Conservation (phyloP, 1,140 invertebrate species). For the Atta colombica region DNA sequence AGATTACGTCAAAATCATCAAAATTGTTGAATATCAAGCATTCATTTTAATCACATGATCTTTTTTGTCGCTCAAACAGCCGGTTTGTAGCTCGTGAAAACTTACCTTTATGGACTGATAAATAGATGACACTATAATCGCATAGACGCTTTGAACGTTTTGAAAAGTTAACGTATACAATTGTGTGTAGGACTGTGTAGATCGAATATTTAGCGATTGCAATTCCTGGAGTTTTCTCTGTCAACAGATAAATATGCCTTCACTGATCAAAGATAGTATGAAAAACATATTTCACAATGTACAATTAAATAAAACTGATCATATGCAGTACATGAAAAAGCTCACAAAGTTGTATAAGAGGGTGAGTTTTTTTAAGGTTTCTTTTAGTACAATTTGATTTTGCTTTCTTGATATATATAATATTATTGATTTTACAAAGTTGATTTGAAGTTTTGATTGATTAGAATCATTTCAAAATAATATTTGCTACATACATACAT, state of each 20-base stretch:
- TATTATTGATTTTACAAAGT: background rate
- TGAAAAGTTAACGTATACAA: constrained; percentile 19
- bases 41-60: too few species aligned
- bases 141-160: background rate
- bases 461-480: background rate
- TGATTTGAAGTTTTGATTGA: background rate
- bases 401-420: background rate
- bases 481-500: background rate
- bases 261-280: constrained; percentile 44
- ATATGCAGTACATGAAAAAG: constrained; percentile 88
- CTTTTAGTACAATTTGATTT: constrained; percentile 21
- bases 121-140: background rate
- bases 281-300: constrained; percentile 87
- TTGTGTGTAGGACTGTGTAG: too few species aligned
- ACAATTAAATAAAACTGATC: constrained; percentile 88
- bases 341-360: constrained; percentile 87
- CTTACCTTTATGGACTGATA: too few species aligned
- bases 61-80: too few species aligned
- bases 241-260: constrained; percentile 30
- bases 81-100: too few species aligned
- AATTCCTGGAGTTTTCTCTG: too few species aligned
- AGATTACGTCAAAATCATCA: too few species aligned
- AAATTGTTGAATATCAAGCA: too few species aligned
- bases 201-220: too few species aligned
- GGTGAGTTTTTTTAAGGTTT: constrained; percentile 77